A percentile compares a stretch with the other conserved stretches of the same genome.
Evolutionary conservation across 2,888 invertebrate genomes (phyloP).

Genomic region (Neocrepidodera transversa): DNA sequence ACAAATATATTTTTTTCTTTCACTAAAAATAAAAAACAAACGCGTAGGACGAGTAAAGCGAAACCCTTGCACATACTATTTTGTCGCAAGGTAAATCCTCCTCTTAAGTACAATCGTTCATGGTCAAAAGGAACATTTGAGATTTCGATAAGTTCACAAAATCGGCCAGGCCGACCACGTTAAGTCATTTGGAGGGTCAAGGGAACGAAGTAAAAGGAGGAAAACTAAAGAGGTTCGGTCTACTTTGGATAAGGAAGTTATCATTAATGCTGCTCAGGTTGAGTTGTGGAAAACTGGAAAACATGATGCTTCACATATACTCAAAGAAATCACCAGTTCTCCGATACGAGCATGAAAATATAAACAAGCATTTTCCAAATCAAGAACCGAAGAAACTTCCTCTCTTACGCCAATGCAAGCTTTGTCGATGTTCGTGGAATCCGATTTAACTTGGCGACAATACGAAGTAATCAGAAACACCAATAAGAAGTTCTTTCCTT

Average conservation of each 20-base stretch:
- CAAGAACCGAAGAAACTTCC: background rate
- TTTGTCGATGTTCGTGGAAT: conserved; percentile 23
- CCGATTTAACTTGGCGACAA: conserved; percentile 18
- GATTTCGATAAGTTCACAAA: conserved; percentile 10
- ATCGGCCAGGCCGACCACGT: conserved; percentile 13
- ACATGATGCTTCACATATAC: no score
- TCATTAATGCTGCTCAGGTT: no score
- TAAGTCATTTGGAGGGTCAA: conserved; percentile 15
- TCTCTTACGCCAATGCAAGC: conserved; percentile 20
- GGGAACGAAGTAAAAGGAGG: conserved; percentile 21
- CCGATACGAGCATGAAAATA: background rate
- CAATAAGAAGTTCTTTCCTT: conserved; percentile 14
- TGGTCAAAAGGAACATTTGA: conserved; percentile 14
- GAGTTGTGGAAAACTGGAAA: no score
- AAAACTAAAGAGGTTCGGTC: conserved; percentile 23
- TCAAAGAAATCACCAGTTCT: no score
- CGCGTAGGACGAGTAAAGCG: no score
- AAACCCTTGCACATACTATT: no score
- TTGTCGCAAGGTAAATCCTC: no score
- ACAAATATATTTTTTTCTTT: no score
- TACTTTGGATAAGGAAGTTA: background rate
- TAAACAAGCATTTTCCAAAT: conserved; percentile 13
- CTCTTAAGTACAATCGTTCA: no score
- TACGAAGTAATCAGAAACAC: conserved; percentile 21
- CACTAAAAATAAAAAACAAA: no score